phyloP scores from a whole-genome alignment of 1,140 invertebrate genomes.

The Pseudomyrmex concolor region DNA sequence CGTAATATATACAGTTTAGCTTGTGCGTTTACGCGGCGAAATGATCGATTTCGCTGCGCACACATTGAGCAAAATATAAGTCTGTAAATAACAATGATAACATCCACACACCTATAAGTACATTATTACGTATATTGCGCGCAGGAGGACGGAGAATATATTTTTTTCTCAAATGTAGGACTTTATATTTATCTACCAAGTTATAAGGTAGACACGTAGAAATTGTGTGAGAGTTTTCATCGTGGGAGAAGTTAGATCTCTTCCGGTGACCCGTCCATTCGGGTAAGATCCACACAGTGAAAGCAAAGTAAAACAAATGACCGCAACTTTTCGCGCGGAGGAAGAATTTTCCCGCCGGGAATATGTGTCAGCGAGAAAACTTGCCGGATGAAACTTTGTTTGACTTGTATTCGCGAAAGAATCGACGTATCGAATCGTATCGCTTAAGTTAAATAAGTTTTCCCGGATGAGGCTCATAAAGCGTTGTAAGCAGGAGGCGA shows the following conservation, averaged over 20 bases:
- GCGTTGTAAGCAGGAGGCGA: constrained; percentile 5
- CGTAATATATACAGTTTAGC: constrained; percentile 3
- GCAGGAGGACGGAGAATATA: not conserved
- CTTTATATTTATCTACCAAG: constrained; percentile 36
- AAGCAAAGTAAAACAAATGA: constrained; percentile 75
- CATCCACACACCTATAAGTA: no score
- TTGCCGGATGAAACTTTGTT: constrained; percentile 70
- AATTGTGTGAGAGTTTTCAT: constrained; percentile 7
- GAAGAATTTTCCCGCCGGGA: constrained; percentile 63
- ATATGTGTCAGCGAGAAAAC: constrained; percentile 69
- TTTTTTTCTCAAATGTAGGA: not conserved
- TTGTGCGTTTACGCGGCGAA: not conserved
- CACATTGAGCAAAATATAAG: not conserved
- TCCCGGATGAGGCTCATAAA: constrained; percentile 32
- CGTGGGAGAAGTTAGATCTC: constrained; percentile 56
- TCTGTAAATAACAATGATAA: no score
- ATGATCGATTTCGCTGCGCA: not conserved
- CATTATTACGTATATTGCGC: not conserved
- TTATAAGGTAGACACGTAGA: not conserved
- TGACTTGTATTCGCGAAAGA: constrained; percentile 65
- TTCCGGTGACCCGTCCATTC: constrained; percentile 48
- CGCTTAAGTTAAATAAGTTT: constrained; percentile 77
- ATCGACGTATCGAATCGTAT: constrained; percentile 77
- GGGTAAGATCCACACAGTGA: constrained; percentile 55
- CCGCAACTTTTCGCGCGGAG: constrained; percentile 55